phyloP scores from a whole-genome alignment of 2,888 invertebrate genomes.

The Leptarthrus brevirostris region DNA sequence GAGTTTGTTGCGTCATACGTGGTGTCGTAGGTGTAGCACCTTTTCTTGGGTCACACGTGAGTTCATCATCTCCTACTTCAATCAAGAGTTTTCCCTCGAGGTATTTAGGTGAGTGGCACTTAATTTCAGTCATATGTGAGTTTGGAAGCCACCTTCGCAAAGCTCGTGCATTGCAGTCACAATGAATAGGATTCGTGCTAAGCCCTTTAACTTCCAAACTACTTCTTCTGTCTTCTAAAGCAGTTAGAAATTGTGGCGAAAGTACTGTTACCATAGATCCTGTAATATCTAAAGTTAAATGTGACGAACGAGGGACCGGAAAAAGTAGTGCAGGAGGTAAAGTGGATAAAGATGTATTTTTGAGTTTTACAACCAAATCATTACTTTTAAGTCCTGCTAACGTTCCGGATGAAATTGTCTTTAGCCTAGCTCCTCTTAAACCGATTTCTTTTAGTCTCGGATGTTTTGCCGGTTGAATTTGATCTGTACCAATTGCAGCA shows the following conservation, averaged over 20 bases:
- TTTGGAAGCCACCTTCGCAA: conserved; percentile 81
- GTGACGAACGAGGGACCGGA: conserved; percentile 87
- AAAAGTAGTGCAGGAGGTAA: conserved; percentile 87
- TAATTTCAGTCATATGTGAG: conserved; percentile 72
- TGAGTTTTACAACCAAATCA: conserved; percentile 77
- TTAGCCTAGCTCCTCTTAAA: conserved; percentile 79
- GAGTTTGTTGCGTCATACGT: conserved; percentile 60
- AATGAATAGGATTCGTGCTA: conserved; percentile 82
- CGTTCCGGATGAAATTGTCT: conserved; percentile 84
- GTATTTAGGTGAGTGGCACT: conserved; percentile 78
- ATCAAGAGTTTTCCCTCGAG: conserved; percentile 76
- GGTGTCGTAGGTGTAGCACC: conserved; percentile 68
- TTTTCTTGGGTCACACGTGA: conserved; percentile 79
- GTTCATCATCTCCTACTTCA: conserved; percentile 83
- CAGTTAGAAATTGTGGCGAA: conserved; percentile 81
- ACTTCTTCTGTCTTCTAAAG: conserved; percentile 83
- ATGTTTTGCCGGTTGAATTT: conserved; percentile 81
- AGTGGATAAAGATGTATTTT: conserved; percentile 82
- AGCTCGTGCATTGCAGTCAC: conserved; percentile 86
- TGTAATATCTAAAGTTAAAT: conserved; percentile 80
- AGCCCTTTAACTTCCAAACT: conserved; percentile 80
- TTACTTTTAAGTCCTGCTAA: conserved; percentile 84
- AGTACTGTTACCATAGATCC: conserved; percentile 82
- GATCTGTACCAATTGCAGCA: conserved; percentile 81
- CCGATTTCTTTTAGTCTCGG: conserved; percentile 81